Percentiles rank a stretch among this genome's conserved stretches.
phyloP scores from a whole-genome alignment of 2,797 vertebrate species.

The Sebastes ruberrimus region DNA sequence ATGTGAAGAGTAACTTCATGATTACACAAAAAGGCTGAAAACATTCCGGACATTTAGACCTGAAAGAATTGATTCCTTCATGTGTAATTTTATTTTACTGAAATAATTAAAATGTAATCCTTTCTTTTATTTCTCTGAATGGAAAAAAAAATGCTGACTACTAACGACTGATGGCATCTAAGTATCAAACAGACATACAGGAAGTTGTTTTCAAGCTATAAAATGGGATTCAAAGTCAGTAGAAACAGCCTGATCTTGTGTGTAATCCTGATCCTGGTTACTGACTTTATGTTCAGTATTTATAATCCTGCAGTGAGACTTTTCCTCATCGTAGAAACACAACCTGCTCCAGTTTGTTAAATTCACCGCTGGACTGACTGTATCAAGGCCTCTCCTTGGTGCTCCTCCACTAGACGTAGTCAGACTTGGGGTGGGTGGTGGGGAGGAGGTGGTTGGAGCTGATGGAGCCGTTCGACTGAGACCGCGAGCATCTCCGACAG shows the following conservation, averaged over 20 bases:
- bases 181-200: background rate
- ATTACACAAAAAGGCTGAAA: background rate
- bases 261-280: background rate
- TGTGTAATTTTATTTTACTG: background rate
- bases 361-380: background rate
- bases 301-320: background rate
- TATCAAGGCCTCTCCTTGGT: constrained; percentile 58
- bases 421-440: constrained; percentile 78
- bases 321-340: background rate
- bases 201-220: background rate
- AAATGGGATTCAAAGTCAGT: background rate
- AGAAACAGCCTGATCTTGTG: background rate
- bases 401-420: constrained; percentile 85
- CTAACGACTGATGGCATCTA: background rate
- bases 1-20: background rate
- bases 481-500: constrained; percentile 79
- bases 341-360: background rate
- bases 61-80: background rate
- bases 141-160: background rate
- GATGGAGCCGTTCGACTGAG: background rate
- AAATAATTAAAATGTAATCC: background rate
- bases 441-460: constrained; percentile 40
- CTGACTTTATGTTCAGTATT: background rate
- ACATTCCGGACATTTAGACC: too few species aligned
- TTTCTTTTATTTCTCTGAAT: background rate